A percentile compares a stretch with the other conserved stretches of the same genome.
Evolutionary conservation across 1,140 invertebrate genomes (phyloP).

Genomic region (Ceratina australensis): DNA sequence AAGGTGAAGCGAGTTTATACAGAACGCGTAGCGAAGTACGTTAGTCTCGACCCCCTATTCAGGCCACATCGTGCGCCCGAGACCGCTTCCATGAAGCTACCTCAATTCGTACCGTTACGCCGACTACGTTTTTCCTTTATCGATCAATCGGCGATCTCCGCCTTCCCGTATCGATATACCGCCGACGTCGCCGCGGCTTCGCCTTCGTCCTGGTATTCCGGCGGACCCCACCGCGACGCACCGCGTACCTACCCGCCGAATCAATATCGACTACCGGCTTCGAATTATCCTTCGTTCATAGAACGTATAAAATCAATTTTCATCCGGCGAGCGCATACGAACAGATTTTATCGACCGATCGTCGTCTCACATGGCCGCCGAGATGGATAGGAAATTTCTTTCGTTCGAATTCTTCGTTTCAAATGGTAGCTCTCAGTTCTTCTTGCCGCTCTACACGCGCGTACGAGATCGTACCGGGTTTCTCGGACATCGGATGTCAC

Average conservation of each 20-base stretch:
- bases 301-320: too few relatives aligned
- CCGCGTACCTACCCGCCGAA: neutral
- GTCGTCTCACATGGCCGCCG: too few relatives aligned
- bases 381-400: too few relatives aligned
- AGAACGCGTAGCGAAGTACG: constrained; percentile 28
- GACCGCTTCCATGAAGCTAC: constrained; percentile 74
- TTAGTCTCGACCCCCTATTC: constrained; percentile 67
- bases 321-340: too few relatives aligned
- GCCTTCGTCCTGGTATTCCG: neutral
- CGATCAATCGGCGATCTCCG: constrained; percentile 50
- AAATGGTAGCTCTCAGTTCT: too few relatives aligned
- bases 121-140: constrained; percentile 71
- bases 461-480: too few relatives aligned
- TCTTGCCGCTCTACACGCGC: too few relatives aligned
- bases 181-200: neutral
- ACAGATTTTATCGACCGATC: too few relatives aligned
- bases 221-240: neutral
- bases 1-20: constrained; percentile 49
- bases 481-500: too few relatives aligned
- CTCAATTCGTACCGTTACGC: constrained; percentile 77
- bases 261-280: too few relatives aligned
- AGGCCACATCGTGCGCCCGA: constrained; percentile 65
- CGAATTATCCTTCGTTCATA: too few relatives aligned
- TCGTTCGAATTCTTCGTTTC: too few relatives aligned
- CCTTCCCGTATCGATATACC: constrained; percentile 5